phyloP scores from a whole-genome alignment of 2,888 invertebrate genomes.

The Polyommatus icarus region DNA sequence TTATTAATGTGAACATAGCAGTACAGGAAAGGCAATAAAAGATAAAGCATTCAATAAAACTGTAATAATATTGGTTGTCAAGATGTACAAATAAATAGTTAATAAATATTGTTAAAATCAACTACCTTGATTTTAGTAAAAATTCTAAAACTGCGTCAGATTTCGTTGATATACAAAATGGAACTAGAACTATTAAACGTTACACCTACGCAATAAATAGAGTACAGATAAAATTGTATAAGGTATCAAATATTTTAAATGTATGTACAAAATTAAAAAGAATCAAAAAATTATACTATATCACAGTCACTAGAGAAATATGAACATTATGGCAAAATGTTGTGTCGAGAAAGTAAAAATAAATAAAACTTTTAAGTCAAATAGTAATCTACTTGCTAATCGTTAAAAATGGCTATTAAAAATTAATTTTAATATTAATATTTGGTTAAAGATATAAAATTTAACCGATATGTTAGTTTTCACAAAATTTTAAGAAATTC shows the following conservation, averaged over 20 bases:
- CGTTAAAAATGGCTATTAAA: background rate
- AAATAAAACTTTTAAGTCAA: background rate
- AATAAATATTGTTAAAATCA: conserved; percentile 43
- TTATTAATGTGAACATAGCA: too few species aligned
- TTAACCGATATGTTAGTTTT: conserved; percentile 23
- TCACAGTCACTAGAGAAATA: conserved; percentile 78
- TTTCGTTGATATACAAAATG: conserved; percentile 38
- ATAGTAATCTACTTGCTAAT: background rate
- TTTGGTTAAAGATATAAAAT: conserved; percentile 6
- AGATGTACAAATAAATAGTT: conserved; percentile 53
- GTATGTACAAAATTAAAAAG: conserved; percentile 71
- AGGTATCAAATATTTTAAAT: conserved; percentile 74
- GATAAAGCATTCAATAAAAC: conserved; percentile 51
- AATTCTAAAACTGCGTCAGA: conserved; percentile 53
- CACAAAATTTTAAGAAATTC: conserved; percentile 12
- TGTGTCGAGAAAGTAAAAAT: background rate
- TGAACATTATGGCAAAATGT: conserved; percentile 47
- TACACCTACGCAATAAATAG: conserved; percentile 63
- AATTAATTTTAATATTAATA: background rate
- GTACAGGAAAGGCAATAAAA: background rate
- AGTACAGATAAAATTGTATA: conserved; percentile 75
- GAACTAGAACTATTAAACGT: conserved; percentile 39
- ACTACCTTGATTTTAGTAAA: conserved; percentile 59
- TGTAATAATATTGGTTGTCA: conserved; percentile 54
- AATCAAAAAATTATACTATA: conserved; percentile 75